phyloP scores from a whole-genome alignment of 1,140 invertebrate species.

The Pteromalus puparum region DNA sequence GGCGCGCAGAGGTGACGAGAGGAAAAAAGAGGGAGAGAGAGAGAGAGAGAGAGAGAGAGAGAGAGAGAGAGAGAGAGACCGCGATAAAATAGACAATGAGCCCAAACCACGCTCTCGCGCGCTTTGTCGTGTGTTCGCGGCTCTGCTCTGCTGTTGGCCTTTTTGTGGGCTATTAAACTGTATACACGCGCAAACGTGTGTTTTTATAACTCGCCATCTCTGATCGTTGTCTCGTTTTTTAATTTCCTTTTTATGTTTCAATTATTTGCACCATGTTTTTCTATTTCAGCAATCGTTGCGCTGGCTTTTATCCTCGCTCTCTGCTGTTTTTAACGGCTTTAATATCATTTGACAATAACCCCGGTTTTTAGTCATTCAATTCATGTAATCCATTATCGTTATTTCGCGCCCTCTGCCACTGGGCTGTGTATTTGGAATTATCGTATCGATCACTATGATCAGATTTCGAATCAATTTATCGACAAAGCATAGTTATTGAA shows the following conservation, averaged over 20 bases:
- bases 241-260: slow-evolving; percentile 38
- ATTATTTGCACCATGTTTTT: slow-evolving; percentile 26
- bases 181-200: not conserved
- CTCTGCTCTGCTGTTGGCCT: slow-evolving; percentile 43
- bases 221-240: slow-evolving; percentile 26
- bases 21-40: not conserved
- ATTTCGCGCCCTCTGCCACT: not conserved
- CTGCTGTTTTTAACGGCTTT: not conserved
- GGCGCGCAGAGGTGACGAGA: slow-evolving; percentile 18
- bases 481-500: too few species aligned
- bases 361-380: not conserved
- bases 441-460: too few species aligned
- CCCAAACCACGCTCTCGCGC: slow-evolving; percentile 43
- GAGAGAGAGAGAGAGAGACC: slow-evolving; percentile 11
- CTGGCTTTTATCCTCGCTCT: too few species aligned
- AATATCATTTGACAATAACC: not conserved
- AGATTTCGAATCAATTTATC: too few species aligned
- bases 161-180: slow-evolving; percentile 69
- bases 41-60: slow-evolving; percentile 5
- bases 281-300: too few species aligned
- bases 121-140: slow-evolving; percentile 58
- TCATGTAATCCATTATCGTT: not conserved
- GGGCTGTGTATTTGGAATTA: too few species aligned
- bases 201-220: slow-evolving; percentile 22
- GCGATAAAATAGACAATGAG: slow-evolving; percentile 44